Base-by-base conservation (phyloP, 2,888 invertebrate genomes). In the Anoplius nigerrimus region DNA sequence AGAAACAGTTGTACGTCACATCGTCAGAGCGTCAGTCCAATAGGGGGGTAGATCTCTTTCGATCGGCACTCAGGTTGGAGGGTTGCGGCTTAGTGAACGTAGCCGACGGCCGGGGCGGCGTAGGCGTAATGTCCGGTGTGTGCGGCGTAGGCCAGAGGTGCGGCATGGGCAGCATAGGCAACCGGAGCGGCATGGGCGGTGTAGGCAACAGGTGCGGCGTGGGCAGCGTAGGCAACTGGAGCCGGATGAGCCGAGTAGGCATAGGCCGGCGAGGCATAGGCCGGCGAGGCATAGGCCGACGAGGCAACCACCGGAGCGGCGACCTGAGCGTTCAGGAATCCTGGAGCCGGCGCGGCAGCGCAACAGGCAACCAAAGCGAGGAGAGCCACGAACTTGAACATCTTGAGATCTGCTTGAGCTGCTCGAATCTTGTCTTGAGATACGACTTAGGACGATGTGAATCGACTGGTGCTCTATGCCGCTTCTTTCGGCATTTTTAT, bases 281-380 rank as follows among this genome's bases (percentile, higher is more conserved):
- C 72, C 13, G 34, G 15, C 70, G 62, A 45, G 70, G 62, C 13
- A 62, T 57, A 13, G 58, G 53, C 53, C 8, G 53, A 22, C 22
- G 53, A 13, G 24, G 91, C 89, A 6, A 62, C 59, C 8, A 62
- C 42, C 16, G 78, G 82, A 24, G 82, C 79, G 22, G 86, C 84
- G 21, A 79, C 89, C 5, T 18, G 22, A 3, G 21, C 34, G 48
- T 2, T 16, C 48, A n/a, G 15, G 4, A 0, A 43, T 11, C 82
- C 78, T 2, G 75, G 71, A 62, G 82, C 87, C 20, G 88, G 89
- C 70, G 84, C 89, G 82, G 91, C 90, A n/a, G 90, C 85, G 59
- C 80, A 83, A 68, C 89, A 84, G 72, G 90, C 83, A 54, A 81
- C 74, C 48, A 81, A 66, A 42, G 75, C 79, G 69, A 79, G 58